Percentiles rank a stretch among this genome's conserved stretches.
These are phyloP conservation scores for Gymnosoma rotundatum DNA, from an alignment of 2,888 invertebrate genomes.

Conservation along the genomic window DNA sequence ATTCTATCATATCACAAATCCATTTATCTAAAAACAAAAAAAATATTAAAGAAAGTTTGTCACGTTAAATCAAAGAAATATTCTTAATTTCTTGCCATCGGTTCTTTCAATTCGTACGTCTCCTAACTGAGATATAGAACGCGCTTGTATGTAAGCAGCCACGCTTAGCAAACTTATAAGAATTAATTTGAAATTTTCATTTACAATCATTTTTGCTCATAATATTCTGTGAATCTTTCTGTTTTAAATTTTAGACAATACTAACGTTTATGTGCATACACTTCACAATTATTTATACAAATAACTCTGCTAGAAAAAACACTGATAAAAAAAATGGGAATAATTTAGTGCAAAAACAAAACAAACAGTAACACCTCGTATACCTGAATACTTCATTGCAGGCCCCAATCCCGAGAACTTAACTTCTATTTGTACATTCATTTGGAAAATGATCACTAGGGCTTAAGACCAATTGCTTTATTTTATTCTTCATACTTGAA, in stretches of 20 bases:
- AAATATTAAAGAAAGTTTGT: neutral
- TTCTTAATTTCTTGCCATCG: slow-evolving; percentile 11
- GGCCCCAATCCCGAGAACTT: too few relatives aligned
- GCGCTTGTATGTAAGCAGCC: neutral
- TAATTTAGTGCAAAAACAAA: neutral
- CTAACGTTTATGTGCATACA: neutral
- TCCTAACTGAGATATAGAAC: slow-evolving; percentile 37
- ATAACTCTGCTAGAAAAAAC: too few relatives aligned
- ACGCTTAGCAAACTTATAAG: neutral
- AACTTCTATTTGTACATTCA: too few relatives aligned
- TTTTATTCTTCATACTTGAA: too few relatives aligned
- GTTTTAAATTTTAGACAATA: slow-evolving; percentile 15
- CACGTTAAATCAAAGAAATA: neutral
- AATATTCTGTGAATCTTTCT: slow-evolving; percentile 7
- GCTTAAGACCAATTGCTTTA: too few relatives aligned
- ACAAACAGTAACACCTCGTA: too few relatives aligned
- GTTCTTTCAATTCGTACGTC: slow-evolving; percentile 21
- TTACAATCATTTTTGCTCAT: slow-evolving; percentile 3
- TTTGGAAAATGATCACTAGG: too few relatives aligned
- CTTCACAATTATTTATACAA: neutral
- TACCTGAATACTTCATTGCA: too few relatives aligned
- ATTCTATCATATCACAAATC: slow-evolving; percentile 62
- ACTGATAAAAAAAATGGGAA: neutral
- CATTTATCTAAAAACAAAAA: slow-evolving; percentile 65
- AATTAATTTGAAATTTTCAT: slow-evolving; percentile 9